A percentile compares a stretch with the other conserved stretches of the same genome.
phyloP scores from a whole-genome alignment of 2,797 vertebrate genomes.

The Acanthopagrus latus region DNA sequence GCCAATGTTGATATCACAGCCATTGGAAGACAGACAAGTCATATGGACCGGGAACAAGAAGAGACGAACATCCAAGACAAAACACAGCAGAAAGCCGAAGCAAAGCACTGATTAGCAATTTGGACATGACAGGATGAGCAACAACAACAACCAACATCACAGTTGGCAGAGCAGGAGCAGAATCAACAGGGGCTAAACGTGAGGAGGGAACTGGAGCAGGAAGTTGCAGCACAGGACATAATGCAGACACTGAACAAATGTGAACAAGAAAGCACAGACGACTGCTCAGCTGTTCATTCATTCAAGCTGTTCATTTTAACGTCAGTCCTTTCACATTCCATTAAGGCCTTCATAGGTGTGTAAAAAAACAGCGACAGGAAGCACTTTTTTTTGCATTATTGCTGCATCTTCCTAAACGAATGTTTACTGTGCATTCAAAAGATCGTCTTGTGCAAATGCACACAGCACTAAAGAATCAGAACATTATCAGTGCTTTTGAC shows the following conservation, averaged over 20 bases:
- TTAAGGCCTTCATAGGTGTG: constrained; percentile 13
- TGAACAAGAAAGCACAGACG: constrained; percentile 69
- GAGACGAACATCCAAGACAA: constrained; percentile 87
- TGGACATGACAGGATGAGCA: constrained; percentile 84
- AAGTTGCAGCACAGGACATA: constrained; percentile 68
- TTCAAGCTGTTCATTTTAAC: constrained; percentile 81
- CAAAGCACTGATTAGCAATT: constrained; percentile 97
- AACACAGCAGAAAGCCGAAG: constrained; percentile 97
- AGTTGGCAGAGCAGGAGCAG: constrained; percentile 76
- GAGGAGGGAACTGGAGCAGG: constrained; percentile 47
- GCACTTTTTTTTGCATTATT: neutral
- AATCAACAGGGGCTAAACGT: constrained; percentile 68
- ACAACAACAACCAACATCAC: constrained; percentile 73
- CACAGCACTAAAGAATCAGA: neutral
- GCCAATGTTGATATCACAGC: constrained; percentile 92
- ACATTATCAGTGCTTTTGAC: constrained; percentile 6
- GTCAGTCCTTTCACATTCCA: constrained; percentile 65
- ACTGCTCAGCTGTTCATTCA: constrained; percentile 65
- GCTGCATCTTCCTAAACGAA: neutral
- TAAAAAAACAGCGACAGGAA: neutral
- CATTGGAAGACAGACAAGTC: constrained; percentile 78
- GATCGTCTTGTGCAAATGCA: neutral
- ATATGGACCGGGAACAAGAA: constrained; percentile 81
- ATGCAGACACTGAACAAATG: constrained; percentile 79
- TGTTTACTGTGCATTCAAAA: neutral